A percentile compares a stretch with the other conserved stretches of the same genome.
Conservation (phyloP, 2,888 invertebrate species). For the Trissolcus brochymenae region DNA sequence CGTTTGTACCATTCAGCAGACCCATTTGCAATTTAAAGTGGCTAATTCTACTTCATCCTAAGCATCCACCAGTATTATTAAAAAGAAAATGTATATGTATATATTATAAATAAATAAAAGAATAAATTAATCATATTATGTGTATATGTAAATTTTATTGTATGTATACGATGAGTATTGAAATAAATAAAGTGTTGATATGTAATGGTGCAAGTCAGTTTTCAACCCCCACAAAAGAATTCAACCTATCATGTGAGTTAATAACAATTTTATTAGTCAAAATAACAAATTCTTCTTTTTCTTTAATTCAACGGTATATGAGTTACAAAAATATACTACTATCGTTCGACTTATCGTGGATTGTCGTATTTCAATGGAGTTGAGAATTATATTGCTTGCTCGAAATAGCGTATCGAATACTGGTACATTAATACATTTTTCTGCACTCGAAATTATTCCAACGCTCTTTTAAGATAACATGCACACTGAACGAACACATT, state of each 20-base stretch:
- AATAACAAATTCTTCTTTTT: slow-evolving; percentile 23
- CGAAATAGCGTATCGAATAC: slow-evolving; percentile 1
- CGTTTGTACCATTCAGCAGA: not conserved
- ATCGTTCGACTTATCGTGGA: slow-evolving; percentile 13
- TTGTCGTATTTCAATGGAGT: not conserved
- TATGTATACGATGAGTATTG: slow-evolving; percentile 57
- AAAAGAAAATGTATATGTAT: slow-evolving; percentile 45
- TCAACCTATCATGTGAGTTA: slow-evolving; percentile 11
- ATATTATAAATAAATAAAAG: slow-evolving; percentile 6
- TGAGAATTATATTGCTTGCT: slow-evolving; percentile 6
- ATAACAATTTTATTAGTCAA: slow-evolving; percentile 45
- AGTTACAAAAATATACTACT: slow-evolving; percentile 35
- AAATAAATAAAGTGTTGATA: slow-evolving; percentile 57
- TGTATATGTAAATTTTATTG: slow-evolving; percentile 55
- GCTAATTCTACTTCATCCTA: not conserved
- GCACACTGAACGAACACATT: too few relatives aligned
- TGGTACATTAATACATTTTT: not conserved
- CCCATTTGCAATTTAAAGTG: not conserved
- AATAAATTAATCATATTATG: slow-evolving; percentile 35
- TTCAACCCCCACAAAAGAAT: not conserved
- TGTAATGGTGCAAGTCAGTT: slow-evolving; percentile 36
- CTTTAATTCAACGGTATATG: slow-evolving; percentile 16
- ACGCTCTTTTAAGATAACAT: too few relatives aligned
- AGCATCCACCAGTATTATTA: slow-evolving; percentile 34
- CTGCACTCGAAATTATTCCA: too few relatives aligned